A percentile compares a stretch with the other conserved stretches of the same genome.
Conservation (phyloP, 2,113 vertebrate species). For the Chaetorhynchus papuensis region DNA sequence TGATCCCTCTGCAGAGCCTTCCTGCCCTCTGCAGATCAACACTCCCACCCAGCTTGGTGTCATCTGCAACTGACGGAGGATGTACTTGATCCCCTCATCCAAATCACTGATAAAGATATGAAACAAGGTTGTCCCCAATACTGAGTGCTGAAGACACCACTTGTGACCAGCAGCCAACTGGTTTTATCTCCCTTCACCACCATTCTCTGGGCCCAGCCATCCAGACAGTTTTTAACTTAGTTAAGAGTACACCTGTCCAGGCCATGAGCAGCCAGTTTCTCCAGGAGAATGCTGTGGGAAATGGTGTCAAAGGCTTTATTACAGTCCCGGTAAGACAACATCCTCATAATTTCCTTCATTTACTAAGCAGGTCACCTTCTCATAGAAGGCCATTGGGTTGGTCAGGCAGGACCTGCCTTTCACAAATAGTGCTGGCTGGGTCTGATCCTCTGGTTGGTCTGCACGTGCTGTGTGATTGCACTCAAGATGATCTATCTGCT, state of each 20-base stretch:
- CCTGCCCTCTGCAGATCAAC: neutral
- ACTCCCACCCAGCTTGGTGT: too few species aligned
- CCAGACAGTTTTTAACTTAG: neutral
- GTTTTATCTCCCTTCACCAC: neutral
- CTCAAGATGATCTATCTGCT: neutral
- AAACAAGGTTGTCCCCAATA: neutral
- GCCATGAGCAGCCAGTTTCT: neutral
- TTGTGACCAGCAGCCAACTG: neutral
- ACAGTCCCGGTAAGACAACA: neutral
- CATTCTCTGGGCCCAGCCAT: too few species aligned
- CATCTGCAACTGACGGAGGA: neutral
- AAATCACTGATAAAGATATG: neutral
- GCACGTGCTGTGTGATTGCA: too few species aligned
- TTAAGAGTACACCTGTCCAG: neutral
- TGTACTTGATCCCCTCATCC: fast-evolving
- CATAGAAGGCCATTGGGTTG: too few species aligned
- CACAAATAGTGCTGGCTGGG: neutral
- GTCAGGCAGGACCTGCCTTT: neutral
- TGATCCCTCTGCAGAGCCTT: neutral
- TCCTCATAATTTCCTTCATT: neutral
- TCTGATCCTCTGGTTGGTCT: neutral
- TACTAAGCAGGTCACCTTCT: neutral
- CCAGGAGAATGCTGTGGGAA: neutral
- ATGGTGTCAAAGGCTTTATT: neutral
- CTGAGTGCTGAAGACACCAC: neutral